phyloP scores from a whole-genome alignment of 2,113 vertebrate species.

The Gymnocephalus cernua region DNA sequence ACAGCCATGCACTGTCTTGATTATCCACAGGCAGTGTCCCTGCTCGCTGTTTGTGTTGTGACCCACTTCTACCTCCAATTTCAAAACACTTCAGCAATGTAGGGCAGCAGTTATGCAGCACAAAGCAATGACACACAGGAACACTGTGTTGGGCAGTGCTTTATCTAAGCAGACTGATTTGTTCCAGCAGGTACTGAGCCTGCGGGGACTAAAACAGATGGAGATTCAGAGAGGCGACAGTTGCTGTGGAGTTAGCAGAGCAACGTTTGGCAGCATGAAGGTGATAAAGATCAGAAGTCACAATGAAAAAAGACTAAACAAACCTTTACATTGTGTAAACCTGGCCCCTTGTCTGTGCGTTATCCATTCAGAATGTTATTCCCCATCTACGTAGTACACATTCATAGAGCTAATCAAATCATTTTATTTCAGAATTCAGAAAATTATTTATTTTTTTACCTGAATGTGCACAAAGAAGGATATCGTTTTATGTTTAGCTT shows the following conservation, averaged over 20 bases:
- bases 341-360: too few species aligned
- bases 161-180: slow-evolving; percentile 60
- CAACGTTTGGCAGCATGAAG: slow-evolving; percentile 21
- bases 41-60: slow-evolving; percentile 62
- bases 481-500: too few species aligned
- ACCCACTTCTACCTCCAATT: slow-evolving; percentile 73
- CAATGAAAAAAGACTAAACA: neutral
- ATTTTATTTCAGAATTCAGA: too few species aligned
- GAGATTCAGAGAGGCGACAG: slow-evolving; percentile 32
- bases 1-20: slow-evolving; percentile 42
- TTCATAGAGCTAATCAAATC: too few species aligned
- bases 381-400: too few species aligned
- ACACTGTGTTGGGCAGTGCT: slow-evolving; percentile 40
- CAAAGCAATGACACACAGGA: slow-evolving; percentile 60
- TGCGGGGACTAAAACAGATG: slow-evolving; percentile 58
- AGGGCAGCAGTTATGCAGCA: slow-evolving; percentile 70
- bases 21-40: slow-evolving; percentile 56
- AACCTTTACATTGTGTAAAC: neutral
- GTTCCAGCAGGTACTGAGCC: slow-evolving; percentile 67
- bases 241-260: slow-evolving; percentile 35
- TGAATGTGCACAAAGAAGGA: too few species aligned
- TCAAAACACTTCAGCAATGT: slow-evolving; percentile 71
- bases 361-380: too few species aligned
- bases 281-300: slow-evolving; percentile 52
- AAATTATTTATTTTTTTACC: too few species aligned